Evolutionary conservation across 2,888 invertebrate species (phyloP).

Genomic region (Stramonita haemastoma): DNA sequence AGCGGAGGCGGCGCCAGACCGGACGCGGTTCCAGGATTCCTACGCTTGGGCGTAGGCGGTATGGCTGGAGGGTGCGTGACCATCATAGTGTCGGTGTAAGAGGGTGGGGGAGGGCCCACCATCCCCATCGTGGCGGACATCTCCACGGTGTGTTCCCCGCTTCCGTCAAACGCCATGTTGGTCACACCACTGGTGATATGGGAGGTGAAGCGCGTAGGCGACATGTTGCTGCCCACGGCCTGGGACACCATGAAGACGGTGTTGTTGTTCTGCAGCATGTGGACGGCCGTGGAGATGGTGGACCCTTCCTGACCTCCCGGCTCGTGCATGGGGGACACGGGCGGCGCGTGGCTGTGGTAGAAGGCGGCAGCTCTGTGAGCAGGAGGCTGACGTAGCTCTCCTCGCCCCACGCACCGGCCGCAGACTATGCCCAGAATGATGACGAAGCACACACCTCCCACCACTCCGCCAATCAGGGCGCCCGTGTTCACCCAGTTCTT

Average conservation of each 20-base stretch:
- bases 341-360: constrained; percentile 37
- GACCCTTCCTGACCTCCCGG: background rate
- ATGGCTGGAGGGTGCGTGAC: constrained; percentile 1
- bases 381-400: background rate
- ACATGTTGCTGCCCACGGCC: background rate
- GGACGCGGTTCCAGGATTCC: background rate
- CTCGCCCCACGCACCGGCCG: constrained; percentile 16
- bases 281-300: background rate
- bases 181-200: background rate
- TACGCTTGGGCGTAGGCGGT: background rate
- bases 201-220: constrained; percentile 13
- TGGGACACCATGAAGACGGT: constrained; percentile 38
- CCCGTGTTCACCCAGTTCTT: constrained; percentile 34
- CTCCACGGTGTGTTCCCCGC: background rate
- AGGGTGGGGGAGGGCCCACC: constrained; percentile 16
- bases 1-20: constrained; percentile 29
- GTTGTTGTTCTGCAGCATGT: constrained; percentile 38
- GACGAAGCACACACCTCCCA: constrained; percentile 30
- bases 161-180: constrained; percentile 26
- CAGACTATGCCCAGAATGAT: constrained; percentile 34
- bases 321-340: background rate
- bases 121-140: background rate
- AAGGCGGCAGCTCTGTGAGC: constrained; percentile 33
- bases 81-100: constrained; percentile 34
- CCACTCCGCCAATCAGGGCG: constrained; percentile 28